phyloP scores from a whole-genome alignment of 1,140 invertebrate species.

The Heliconius eleuchia region DNA sequence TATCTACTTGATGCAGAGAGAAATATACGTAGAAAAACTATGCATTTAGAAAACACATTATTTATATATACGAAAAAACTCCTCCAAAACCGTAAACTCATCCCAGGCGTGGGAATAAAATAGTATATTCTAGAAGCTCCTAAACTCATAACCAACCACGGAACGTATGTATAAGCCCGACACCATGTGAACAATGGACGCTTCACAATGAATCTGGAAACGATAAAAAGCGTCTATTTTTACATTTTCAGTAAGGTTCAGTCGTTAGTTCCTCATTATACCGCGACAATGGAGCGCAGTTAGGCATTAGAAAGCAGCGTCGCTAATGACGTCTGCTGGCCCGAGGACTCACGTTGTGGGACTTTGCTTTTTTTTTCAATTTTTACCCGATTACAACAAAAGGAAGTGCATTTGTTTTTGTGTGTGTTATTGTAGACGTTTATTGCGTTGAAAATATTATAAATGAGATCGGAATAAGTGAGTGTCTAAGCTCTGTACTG shows the following conservation, averaged over 20 bases:
- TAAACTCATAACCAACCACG: background rate
- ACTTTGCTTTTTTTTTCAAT: background rate
- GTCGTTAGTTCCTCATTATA: constrained; percentile 77
- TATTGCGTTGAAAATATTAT: background rate
- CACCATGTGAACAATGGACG: constrained; percentile 7
- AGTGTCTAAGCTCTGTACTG: background rate
- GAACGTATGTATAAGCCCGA: constrained; percentile 1
- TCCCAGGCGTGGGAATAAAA: background rate
- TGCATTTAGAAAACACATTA: background rate
- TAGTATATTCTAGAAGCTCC: background rate
- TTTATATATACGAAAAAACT: background rate
- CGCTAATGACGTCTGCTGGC: constrained; percentile 65
- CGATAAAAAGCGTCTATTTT: constrained; percentile 55
- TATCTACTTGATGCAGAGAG: too few species aligned
- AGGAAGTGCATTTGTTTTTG: background rate
- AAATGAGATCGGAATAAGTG: background rate
- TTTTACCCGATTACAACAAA: background rate
- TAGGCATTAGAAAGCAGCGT: constrained; percentile 77
- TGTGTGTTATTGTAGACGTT: background rate
- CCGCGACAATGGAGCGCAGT: constrained; percentile 70
- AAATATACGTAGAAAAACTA: too few species aligned
- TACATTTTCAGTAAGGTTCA: constrained; percentile 48
- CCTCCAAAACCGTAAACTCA: background rate
- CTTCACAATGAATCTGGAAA: constrained; percentile 51
- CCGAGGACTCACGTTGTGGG: constrained; percentile 19